These are phyloP conservation scores for Smithornis capensis DNA, from an alignment of 2,113 vertebrate genomes.

Conservation along the genomic window DNA sequence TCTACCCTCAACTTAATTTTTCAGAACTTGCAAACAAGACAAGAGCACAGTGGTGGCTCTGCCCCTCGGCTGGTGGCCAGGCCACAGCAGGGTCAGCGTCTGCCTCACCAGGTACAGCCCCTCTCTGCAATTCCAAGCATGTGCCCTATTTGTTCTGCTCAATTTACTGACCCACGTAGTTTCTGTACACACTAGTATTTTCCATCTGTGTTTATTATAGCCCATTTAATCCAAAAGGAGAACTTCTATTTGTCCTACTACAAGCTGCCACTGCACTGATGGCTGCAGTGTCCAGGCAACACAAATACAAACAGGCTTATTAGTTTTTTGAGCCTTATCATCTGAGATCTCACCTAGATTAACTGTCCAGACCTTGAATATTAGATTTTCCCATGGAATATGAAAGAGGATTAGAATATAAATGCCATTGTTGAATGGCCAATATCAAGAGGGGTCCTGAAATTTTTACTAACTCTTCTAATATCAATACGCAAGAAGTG, in stretches of 20 bases:
- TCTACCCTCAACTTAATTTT: not conserved
- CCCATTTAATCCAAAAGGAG: not conserved
- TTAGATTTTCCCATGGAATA: not conserved
- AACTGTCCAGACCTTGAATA: not conserved
- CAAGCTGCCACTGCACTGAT: not conserved
- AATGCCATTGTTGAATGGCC: not conserved
- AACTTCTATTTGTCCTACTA: not conserved
- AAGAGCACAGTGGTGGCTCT: fast-evolving
- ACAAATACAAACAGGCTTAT: not conserved
- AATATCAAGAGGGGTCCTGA: not conserved
- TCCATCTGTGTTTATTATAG: not conserved
- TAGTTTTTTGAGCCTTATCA: not conserved
- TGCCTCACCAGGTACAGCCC: not conserved
- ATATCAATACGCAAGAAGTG: not conserved
- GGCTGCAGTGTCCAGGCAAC: not conserved
- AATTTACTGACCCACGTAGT: not conserved
- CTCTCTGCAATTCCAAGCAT: not conserved
- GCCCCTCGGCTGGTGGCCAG: fast-evolving
- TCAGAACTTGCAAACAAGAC: not conserved
- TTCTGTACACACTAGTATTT: not conserved
- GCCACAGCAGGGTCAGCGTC: not conserved
- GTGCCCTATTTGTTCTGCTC: not conserved
- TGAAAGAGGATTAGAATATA: not conserved
- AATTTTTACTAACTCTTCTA: not conserved
- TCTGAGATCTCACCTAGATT: not conserved